Evolutionary conservation across 2,113 vertebrate species (phyloP), one percentile per base, ranked within the genome.

Genomic region (Parus major): DNA sequence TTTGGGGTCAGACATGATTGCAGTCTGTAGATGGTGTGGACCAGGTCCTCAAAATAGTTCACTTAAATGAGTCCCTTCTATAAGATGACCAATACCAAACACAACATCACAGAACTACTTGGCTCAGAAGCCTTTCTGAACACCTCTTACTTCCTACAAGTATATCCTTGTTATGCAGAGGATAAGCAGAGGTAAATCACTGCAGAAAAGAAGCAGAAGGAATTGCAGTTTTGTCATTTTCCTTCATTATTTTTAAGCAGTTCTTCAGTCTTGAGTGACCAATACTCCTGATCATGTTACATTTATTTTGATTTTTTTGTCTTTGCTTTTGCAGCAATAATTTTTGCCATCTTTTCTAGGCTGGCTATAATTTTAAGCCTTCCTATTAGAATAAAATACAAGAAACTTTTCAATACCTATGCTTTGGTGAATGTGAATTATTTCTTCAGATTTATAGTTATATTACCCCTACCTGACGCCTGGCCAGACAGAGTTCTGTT

Each of bases 241-340:
- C 13, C 29, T 61, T 88, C 17, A 39, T 8, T 15, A 13, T 55
- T 92, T 80, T 70, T 13, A 42, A 85, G 57, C 18, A 75, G 2
- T 33, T 71, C 28, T 82, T 39, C 27, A 60, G 28, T 3, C 0
- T 21, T 60, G 1, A 57, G 31, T 53, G 15, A 73, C 8, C 25
- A 75, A 9, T 11, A 8, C 31, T 75, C 24, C 15, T 75, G 22
- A 46, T 75, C 71, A 91, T 49, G 33, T 90, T 92, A 53, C 39
- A 44, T 97, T 95, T 95, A 31, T 95, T 96, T 96, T 96, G 2
- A 93, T 95, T 94, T 46, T 19, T 24, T 10, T 47, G 2, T 31
- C 21, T 42, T 80, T 81, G 41, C n/a, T 85, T 95, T 97, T 95
- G 47, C 76, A 93, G 42, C 31, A 89, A 52, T 64, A 18, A 15